Conservation (phyloP, 2,797 vertebrate genomes). For the Sebastes cheni region DNA sequence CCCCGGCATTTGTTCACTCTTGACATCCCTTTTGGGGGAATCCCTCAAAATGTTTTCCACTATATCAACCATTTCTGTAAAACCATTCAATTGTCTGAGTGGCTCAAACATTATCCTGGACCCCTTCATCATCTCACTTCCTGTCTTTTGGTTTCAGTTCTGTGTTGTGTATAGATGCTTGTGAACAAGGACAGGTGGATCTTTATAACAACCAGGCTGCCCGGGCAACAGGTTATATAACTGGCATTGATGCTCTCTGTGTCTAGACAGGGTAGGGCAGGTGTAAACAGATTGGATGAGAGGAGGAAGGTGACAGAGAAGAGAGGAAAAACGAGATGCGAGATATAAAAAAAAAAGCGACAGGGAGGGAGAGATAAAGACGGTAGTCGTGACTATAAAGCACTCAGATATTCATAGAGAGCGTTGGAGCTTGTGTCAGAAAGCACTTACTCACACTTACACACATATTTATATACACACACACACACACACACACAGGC, state of each 20-base stretch:
- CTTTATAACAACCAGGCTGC: conserved; percentile 12
- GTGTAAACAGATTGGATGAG: conserved; percentile 35
- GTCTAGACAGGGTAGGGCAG: conserved; percentile 44
- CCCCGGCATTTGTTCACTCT: neutral
- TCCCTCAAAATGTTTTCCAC: neutral
- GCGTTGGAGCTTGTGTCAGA: conserved; percentile 56
- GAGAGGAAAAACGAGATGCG: neutral
- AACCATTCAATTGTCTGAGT: neutral
- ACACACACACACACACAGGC: conserved; percentile 51
- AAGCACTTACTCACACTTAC: conserved; percentile 69
- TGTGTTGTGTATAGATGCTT: conserved; percentile 2
- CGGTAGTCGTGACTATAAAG: conserved; percentile 47
- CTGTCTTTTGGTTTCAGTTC: conserved; percentile 5
- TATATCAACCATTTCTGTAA: neutral
- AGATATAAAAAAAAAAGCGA: neutral
- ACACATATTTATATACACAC: conserved; percentile 8
- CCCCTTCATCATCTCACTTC: neutral
- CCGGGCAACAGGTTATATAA: conserved; percentile 34
- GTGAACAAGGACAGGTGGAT: conserved; percentile 33
- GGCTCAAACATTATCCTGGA: neutral
- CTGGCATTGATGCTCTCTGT: conserved; percentile 25
- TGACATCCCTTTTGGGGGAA: neutral
- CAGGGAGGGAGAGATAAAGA: conserved; percentile 18
- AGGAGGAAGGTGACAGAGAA: conserved; percentile 29
- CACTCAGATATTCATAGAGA: conserved; percentile 63